Conservation (phyloP, 2,797 vertebrate genomes). For the Tokudaia muenninki region DNA sequence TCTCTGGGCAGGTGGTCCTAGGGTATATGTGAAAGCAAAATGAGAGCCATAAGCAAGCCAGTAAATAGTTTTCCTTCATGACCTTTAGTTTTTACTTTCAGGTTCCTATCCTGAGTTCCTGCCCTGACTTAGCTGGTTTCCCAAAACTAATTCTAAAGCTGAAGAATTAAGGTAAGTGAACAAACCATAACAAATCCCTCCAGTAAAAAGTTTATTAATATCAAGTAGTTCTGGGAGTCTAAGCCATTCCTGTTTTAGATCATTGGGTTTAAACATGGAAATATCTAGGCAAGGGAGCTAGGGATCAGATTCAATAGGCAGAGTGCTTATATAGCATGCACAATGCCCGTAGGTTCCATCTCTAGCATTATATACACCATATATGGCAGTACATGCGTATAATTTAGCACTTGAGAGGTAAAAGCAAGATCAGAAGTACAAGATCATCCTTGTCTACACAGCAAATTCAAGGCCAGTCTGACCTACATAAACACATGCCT, state of each 20-base stretch:
- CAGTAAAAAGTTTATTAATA: background rate
- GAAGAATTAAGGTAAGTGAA: background rate
- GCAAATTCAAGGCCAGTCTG: too few species aligned
- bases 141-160: background rate
- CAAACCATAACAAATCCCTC: background rate
- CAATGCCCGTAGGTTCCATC: background rate
- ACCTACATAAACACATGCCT: background rate
- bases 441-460: background rate
- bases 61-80: background rate
- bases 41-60: background rate
- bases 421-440: background rate
- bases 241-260: background rate
- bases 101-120: background rate
- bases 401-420: background rate
- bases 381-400: background rate
- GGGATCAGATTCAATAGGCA: background rate
- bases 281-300: background rate
- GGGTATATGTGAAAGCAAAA: background rate
- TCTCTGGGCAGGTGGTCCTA: background rate
- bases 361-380: background rate
- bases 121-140: background rate
- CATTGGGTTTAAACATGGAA: background rate
- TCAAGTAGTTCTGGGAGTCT: background rate
- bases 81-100: background rate
- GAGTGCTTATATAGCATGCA: background rate